These are phyloP conservation scores for Anabas testudineus DNA, from an alignment of 2,797 vertebrate species.

Conservation along the genomic window DNA sequence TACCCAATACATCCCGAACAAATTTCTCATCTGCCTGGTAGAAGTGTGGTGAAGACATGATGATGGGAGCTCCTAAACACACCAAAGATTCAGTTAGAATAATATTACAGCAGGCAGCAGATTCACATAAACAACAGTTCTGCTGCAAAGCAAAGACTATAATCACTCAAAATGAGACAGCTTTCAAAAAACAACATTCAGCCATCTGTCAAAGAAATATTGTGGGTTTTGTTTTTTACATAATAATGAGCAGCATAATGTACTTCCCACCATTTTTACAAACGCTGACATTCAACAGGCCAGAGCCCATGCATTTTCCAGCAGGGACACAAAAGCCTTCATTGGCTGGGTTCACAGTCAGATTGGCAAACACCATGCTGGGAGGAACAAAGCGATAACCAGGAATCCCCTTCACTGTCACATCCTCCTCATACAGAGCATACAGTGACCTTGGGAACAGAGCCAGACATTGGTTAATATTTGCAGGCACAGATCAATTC, in stretches of 20 bases:
- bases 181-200: neutral
- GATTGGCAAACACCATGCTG: conserved; percentile 88
- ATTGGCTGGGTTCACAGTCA: conserved; percentile 88
- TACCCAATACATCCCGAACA: conserved; percentile 86
- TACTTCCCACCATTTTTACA: conserved; percentile 90
- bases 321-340: conserved; percentile 92
- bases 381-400: conserved; percentile 90
- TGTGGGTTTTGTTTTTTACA: neutral
- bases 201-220: neutral
- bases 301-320: conserved; percentile 91
- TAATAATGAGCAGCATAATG: neutral
- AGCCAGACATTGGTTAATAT: conserved; percentile 26
- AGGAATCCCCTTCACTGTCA: conserved; percentile 85
- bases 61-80: conserved; percentile 90
- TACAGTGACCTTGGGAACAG: conserved; percentile 88
- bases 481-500: conserved; percentile 2
- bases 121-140: neutral
- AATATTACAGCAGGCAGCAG: neutral
- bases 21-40: conserved; percentile 92
- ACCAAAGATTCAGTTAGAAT: conserved; percentile 9
- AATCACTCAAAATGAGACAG: neutral
- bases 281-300: conserved; percentile 90
- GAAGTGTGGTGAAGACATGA: conserved; percentile 97
- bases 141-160: neutral
- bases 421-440: conserved; percentile 86